These are phyloP conservation scores for Antechinus stuartii DNA, from an alignment of 2,113 vertebrate genomes.

Conservation along the genomic window DNA sequence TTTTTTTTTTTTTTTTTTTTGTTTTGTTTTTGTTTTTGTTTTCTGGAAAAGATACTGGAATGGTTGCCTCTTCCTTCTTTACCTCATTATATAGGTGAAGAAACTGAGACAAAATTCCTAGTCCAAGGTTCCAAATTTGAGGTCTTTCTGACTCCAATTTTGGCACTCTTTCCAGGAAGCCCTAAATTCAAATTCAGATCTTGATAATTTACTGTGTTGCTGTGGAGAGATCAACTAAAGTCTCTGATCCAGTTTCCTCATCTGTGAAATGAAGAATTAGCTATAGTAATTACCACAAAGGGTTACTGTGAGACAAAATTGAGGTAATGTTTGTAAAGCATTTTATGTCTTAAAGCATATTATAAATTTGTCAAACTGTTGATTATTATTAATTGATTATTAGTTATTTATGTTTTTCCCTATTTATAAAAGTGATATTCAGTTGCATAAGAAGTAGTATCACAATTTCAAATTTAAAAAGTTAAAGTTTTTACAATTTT, in stretches of 20 bases:
- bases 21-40: background rate
- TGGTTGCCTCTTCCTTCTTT: background rate
- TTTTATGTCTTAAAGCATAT: background rate
- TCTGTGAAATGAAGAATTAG: background rate
- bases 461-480: background rate
- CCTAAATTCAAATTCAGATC: background rate
- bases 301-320: background rate
- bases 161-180: background rate
- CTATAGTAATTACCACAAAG: background rate
- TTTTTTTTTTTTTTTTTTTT: background rate
- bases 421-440: background rate
- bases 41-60: background rate
- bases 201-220: background rate
- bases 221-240: background rate
- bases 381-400: background rate
- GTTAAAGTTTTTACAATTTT: background rate
- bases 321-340: background rate
- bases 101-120: background rate
- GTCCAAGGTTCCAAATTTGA: background rate
- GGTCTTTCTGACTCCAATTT: background rate
- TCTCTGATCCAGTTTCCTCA: background rate
- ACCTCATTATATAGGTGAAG: background rate
- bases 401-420: background rate
- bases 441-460: background rate
- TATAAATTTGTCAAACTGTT: background rate